phyloP scores from a whole-genome alignment of 1,140 invertebrate species.

The Dryas iulia region DNA sequence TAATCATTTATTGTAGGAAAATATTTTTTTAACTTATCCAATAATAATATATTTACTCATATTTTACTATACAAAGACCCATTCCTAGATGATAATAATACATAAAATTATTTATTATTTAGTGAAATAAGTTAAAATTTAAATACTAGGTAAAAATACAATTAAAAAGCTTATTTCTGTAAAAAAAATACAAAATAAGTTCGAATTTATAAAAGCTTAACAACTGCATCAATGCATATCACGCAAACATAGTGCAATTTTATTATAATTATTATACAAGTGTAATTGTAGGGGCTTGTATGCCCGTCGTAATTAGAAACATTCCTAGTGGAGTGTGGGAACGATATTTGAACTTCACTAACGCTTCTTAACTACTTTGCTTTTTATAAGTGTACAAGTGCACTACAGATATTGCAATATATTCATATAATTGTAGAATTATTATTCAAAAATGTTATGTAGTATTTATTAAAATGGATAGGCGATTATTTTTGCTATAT shows the following conservation, averaged over 20 bases:
- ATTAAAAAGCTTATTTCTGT: no score
- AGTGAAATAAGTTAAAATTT: no score
- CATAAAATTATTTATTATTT: no score
- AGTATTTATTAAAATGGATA: not conserved
- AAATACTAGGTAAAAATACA: no score
- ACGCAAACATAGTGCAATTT: conserved; percentile 7
- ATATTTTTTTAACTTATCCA: no score
- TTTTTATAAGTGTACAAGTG: conserved; percentile 22
- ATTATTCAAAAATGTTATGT: not conserved
- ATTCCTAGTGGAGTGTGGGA: conserved; percentile 59
- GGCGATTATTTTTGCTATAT: no score
- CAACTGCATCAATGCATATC: conserved; percentile 9
- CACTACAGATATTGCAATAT: conserved; percentile 15
- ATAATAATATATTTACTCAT: no score
- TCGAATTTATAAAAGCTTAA: not conserved
- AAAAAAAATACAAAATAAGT: not conserved
- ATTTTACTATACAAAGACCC: no score
- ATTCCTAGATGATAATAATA: no score
- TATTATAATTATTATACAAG: conserved; percentile 7
- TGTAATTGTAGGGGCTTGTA: not conserved
- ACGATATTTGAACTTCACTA: conserved; percentile 46
- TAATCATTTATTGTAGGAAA: no score
- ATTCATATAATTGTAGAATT: not conserved
- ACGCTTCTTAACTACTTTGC: conserved; percentile 30
- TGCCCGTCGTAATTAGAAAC: conserved; percentile 44